Evolutionary conservation across 2,797 vertebrate genomes (phyloP), one percentile per base, ranked within the genome.

Genomic region (Pagetopsis macropterus): DNA sequence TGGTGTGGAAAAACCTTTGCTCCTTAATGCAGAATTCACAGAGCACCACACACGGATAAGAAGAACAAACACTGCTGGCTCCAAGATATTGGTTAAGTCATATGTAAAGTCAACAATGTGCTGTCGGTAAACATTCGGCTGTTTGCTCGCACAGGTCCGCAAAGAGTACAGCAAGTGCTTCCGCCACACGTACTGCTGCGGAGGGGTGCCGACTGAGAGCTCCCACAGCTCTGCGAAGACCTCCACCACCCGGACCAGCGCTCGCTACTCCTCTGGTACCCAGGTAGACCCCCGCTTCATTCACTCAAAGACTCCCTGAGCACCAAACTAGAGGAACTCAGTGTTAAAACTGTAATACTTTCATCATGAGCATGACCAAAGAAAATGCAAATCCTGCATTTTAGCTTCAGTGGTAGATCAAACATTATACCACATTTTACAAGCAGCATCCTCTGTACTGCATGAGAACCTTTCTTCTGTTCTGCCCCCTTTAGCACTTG

Each of bases 101-200:
- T 84, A 79, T 85, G 70, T 75, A 76, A 87, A 88, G 87, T 81
- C 83, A 82, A 89, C 75, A 84, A 62, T 72, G 54, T 72, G 33
- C 65, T 23, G 54, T 21, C 17, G 80, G 80, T 87, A 73, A 88
- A 86, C 73, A 65, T 58, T 8, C 0, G 0, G 68, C 67, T 84
- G 72, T 91, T 88, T 91, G 81, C 83, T 73, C 51, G 64, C 23
- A 0, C 83, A 99, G 98, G 98, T 99, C 73, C 97, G 98, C 70
- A 98, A 98, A 90, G 97, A 99, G 79, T 99, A 99, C 70, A 97
- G 96, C 88, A 99, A 99, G 91, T 98, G 98, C 90, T 97, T 99
- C 92, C 93, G 98, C 89, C 97, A 99, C 93, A 97, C 97, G 1
- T 97, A 97, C 88, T 99, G 98, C 94, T 99, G 98, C 73, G 94